Conservation (phyloP, 2,888 invertebrate species). For the Oscheius myriophilus region DNA sequence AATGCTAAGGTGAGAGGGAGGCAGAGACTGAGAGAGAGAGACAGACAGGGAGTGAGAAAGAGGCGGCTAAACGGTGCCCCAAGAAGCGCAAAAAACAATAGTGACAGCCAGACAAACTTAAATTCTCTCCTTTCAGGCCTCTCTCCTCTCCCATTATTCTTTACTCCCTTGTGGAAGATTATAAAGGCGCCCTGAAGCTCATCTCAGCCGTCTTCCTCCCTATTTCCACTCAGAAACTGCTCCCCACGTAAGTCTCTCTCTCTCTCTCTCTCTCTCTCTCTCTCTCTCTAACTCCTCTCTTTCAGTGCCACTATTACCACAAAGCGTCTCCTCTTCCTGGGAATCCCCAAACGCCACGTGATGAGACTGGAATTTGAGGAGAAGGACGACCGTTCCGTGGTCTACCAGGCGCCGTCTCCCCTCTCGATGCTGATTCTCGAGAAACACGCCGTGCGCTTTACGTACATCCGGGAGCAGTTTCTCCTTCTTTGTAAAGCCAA, state of each 20-base stretch:
- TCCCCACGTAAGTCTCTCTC: slow-evolving; percentile 1
- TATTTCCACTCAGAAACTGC: slow-evolving; percentile 16
- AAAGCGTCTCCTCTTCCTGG: too few relatives aligned
- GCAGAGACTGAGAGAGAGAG: too few relatives aligned
- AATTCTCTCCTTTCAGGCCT: slow-evolving; percentile 3
- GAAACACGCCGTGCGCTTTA: slow-evolving; percentile 1
- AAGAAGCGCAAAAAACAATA: too few relatives aligned
- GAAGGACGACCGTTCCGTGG: not conserved
- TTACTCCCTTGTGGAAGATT: slow-evolving; percentile 1
- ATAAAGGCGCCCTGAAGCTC: slow-evolving; percentile 13
- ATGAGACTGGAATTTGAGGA: too few relatives aligned
- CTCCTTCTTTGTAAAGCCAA: slow-evolving; percentile 13
- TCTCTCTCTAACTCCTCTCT: too few relatives aligned
- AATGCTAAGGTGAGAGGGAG: too few relatives aligned
- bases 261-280: too few relatives aligned
- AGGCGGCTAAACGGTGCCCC: too few relatives aligned
- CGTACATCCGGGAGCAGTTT: slow-evolving; percentile 9
- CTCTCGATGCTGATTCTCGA: slow-evolving; percentile 3
- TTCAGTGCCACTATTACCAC: too few relatives aligned
- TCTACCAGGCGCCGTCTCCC: slow-evolving; percentile 17
- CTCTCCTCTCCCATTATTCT: slow-evolving; percentile 8
- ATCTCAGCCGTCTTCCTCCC: slow-evolving; percentile 11
- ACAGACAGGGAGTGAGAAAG: too few relatives aligned
- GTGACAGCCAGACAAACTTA: too few relatives aligned
- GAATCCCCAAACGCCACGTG: too few relatives aligned